Conservation (phyloP, 2,113 vertebrate species). For the Antechinus stuartii region DNA sequence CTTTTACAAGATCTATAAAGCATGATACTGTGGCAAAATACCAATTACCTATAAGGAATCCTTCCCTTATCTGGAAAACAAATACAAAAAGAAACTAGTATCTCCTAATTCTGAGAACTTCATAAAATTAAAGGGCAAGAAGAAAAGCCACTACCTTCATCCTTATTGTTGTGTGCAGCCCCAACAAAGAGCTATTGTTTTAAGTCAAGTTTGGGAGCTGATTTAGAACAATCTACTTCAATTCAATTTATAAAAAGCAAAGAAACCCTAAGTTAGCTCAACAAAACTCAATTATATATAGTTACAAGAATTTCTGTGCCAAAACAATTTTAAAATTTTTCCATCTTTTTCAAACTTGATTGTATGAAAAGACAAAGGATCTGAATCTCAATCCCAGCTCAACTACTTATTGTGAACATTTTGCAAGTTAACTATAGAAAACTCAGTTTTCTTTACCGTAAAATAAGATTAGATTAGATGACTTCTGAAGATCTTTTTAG, state of each 20-base stretch:
- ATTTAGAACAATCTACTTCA: constrained; percentile 34
- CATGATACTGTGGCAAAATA: constrained; percentile 39
- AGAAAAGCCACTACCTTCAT: constrained; percentile 30
- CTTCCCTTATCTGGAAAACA: constrained; percentile 43
- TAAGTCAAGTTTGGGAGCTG: constrained; percentile 53
- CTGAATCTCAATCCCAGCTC: neutral
- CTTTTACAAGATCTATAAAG: constrained; percentile 48
- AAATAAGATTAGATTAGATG: neutral
- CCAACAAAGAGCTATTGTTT: constrained; percentile 70
- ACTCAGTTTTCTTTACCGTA: neutral
- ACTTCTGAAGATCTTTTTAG: neutral
- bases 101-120: constrained; percentile 53
- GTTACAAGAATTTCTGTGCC: neutral
- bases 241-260: constrained; percentile 36
- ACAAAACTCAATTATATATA: neutral
- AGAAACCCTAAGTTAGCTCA: constrained; percentile 32
- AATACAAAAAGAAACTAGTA: constrained; percentile 21
- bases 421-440: neutral
- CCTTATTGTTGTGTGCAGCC: constrained; percentile 8
- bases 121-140: constrained; percentile 34
- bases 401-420: neutral
- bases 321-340: neutral
- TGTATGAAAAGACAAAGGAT: neutral
- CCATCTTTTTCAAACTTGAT: neutral
- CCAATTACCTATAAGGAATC: neutral